phyloP scores from a whole-genome alignment of 2,113 vertebrate species.

The Dolichotis patagonum region DNA sequence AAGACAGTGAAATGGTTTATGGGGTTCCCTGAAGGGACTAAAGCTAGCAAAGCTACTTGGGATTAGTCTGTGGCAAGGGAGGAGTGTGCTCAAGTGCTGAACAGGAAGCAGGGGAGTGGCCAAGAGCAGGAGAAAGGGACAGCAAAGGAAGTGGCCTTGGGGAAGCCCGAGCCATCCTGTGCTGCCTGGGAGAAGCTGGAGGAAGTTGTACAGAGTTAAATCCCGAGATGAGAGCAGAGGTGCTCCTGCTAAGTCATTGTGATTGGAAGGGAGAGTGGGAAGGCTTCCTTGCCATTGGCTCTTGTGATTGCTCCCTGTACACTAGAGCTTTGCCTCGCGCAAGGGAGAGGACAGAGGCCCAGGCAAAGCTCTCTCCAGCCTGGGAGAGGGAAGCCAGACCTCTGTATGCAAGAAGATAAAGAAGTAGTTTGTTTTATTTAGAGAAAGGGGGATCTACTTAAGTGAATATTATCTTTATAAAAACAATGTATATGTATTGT shows the following conservation, averaged over 20 bases:
- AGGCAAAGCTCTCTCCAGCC: not conserved
- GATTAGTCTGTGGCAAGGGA: not conserved
- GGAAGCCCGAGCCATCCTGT: not conserved
- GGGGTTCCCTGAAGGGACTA: not conserved
- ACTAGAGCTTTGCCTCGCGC: not conserved
- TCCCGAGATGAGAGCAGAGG: not conserved
- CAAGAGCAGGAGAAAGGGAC: not conserved
- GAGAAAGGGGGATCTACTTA: not conserved
- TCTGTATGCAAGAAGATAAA: not conserved
- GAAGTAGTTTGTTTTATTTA: not conserved
- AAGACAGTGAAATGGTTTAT: not conserved
- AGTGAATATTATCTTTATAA: not conserved
- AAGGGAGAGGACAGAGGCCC: not conserved
- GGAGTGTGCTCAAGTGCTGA: not conserved
- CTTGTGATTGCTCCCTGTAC: not conserved
- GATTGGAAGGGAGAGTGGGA: not conserved
- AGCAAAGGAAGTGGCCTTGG: not conserved
- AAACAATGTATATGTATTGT: not conserved
- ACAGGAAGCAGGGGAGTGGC: not conserved
- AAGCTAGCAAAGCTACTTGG: not conserved
- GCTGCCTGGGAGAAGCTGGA: not conserved
- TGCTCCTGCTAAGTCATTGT: fast-evolving
- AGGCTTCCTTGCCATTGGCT: not conserved
- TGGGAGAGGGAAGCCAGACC: not conserved
- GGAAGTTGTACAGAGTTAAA: not conserved